A percentile compares a stretch with the other conserved stretches of the same genome.
These are phyloP conservation scores for Melitaea athalia DNA, from an alignment of 2,888 invertebrate genomes.

Conservation along the genomic window DNA sequence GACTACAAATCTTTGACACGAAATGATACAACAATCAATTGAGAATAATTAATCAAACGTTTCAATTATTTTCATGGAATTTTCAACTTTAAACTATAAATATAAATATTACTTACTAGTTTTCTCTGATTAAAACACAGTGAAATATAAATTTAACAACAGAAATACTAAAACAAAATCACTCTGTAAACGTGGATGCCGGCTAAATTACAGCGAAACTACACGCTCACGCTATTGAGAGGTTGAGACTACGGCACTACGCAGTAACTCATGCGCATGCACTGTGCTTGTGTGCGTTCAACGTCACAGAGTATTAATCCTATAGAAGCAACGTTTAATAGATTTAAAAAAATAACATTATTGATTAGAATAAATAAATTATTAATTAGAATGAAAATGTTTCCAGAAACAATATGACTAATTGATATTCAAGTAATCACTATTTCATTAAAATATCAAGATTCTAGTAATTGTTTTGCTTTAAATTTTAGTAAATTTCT, in stretches of 20 bases:
- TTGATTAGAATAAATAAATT: not conserved
- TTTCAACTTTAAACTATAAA: not conserved
- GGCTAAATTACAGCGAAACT: slow-evolving; percentile 24
- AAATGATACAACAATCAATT: too few relatives aligned
- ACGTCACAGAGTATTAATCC: slow-evolving; percentile 4
- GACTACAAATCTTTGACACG: not conserved
- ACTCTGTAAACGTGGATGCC: slow-evolving; percentile 17
- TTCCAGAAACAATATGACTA: not conserved
- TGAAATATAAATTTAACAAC: slow-evolving; percentile 2
- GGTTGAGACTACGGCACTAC: slow-evolving; percentile 21
- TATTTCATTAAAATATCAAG: too few relatives aligned
- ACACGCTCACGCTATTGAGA: not conserved
- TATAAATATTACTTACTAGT: not conserved
- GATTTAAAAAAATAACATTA: not conserved
- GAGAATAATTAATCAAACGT: not conserved
- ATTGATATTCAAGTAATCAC: too few relatives aligned
- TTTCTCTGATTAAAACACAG: not conserved
- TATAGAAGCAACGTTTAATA: not conserved
- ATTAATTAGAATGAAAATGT: not conserved
- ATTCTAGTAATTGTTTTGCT: too few relatives aligned
- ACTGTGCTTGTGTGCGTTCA: slow-evolving; percentile 24
- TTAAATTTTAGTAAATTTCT: too few relatives aligned
- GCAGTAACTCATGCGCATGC: slow-evolving; percentile 35
- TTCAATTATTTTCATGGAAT: not conserved
- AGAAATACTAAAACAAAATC: slow-evolving; percentile 20